Evolutionary conservation across 1,140 invertebrate genomes (phyloP), one percentile per base, ranked within the genome.

Genomic region (Solenopsis fugax): DNA sequence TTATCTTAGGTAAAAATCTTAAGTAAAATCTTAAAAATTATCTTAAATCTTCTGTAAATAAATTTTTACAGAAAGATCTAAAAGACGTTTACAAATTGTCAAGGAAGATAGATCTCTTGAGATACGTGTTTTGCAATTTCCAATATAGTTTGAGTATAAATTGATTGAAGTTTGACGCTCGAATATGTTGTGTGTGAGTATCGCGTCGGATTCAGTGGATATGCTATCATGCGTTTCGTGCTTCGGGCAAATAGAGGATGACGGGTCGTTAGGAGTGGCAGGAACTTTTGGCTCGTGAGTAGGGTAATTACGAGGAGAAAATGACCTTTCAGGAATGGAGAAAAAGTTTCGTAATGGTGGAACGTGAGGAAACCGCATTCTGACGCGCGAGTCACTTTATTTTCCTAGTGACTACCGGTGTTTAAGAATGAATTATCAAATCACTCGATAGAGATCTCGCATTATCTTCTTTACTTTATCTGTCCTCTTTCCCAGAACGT

Each of bases 201-300:
- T 54, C 41, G 76, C 4, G 13, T 80, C 77, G 34, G 9, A 54
- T 67, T 67, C 34, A n/a, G 34, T 75, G 71, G 45, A 78, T 18
- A 18, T 18, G 37, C 62, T 80, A 67, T 67, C n/a, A 54, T 80
- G 77, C 62, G 62, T 80, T 80, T 80, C 48, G n/a, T 37, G 37
- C 24, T 50, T n/a, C 58, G n/a, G 7, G 13, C 16, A 67, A 67
- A 67, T 80, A 34, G 48, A 58, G 72, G 54, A 76, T 58, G 18
- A 45, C 10, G n/a, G 3, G n/a, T 72, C 10, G 21, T 81, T 48
- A 81, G 18, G 62, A 52, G n/a, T 34, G 37, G 9, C 48, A 54
- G 10, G 65, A 72, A 82, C 45, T 82, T 82, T 81, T 58, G 21
- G 9, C 3, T 71, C 52, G 50, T 34, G 16, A 81, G 24, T 54